Evolutionary conservation across 2,888 invertebrate genomes (phyloP).

Genomic region (Sisyra terminalis): DNA sequence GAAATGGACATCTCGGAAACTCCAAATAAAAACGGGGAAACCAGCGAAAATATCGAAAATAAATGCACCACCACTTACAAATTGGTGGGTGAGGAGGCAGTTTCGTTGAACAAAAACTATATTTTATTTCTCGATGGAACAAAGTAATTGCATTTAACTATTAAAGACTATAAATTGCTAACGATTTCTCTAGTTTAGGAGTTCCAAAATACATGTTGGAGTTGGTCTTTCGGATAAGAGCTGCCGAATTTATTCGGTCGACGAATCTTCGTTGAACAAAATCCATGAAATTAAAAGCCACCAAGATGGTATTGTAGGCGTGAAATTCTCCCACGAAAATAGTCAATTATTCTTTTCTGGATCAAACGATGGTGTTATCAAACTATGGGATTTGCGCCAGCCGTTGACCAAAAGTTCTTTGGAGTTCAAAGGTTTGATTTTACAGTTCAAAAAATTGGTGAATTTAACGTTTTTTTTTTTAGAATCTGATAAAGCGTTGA

Average conservation of each 20-base stretch:
- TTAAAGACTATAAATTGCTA: background rate
- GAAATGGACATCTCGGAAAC: too few species aligned
- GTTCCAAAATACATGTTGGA: slow-evolving; percentile 27
- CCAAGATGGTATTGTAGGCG: slow-evolving; percentile 31
- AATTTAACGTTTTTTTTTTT: too few species aligned
- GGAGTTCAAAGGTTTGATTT: slow-evolving; percentile 25
- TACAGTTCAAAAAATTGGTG: too few species aligned
- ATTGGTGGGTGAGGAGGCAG: slow-evolving; percentile 29
- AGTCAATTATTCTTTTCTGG: slow-evolving; percentile 40
- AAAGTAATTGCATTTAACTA: slow-evolving; percentile 24
- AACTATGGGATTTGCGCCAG: slow-evolving; percentile 44
- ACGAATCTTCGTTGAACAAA: slow-evolving; percentile 22
- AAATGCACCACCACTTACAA: slow-evolving; percentile 19
- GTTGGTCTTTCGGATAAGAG: slow-evolving; percentile 30
- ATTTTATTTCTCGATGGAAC: slow-evolving; percentile 40
- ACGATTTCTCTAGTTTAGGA: slow-evolving; percentile 14
- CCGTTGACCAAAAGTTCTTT: slow-evolving; percentile 25
- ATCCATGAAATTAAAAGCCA: slow-evolving; percentile 28
- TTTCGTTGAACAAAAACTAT: slow-evolving; percentile 37
- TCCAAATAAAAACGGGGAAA: too few species aligned
- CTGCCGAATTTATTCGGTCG: slow-evolving; percentile 31
- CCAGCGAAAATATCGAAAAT: background rate
- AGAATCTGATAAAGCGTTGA: slow-evolving; percentile 37
- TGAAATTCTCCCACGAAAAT: slow-evolving; percentile 39
- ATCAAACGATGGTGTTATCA: slow-evolving; percentile 37